Evolutionary conservation across 2,888 invertebrate species (phyloP).

Genomic region (Crioceris asparagi): DNA sequence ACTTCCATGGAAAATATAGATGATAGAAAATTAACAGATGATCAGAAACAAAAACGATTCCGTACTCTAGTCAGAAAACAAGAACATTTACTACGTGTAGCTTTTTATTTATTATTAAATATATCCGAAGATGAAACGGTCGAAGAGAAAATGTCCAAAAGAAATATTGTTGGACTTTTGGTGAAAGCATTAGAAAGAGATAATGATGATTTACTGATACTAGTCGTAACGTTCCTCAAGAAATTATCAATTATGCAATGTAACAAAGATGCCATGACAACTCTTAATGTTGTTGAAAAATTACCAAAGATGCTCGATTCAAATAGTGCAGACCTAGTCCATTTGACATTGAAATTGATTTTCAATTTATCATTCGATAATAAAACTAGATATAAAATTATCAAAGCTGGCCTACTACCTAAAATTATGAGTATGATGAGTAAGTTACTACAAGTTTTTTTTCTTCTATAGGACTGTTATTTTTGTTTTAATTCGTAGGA

Average conservation of each 20-base stretch:
- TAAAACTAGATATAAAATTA: conserved; percentile 77
- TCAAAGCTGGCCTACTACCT: conserved; percentile 77
- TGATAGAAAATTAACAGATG: conserved; percentile 34
- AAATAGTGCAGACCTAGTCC: conserved; percentile 54
- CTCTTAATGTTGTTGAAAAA: conserved; percentile 71
- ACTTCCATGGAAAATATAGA: conserved; percentile 37
- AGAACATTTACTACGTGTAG: conserved; percentile 82
- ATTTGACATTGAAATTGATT: conserved; percentile 76
- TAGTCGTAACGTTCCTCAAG: conserved; percentile 88
- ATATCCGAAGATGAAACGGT: conserved; percentile 92
- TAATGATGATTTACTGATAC: conserved; percentile 78
- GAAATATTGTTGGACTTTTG: conserved; percentile 79
- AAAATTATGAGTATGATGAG: conserved; percentile 82
- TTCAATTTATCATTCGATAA: conserved; percentile 95
- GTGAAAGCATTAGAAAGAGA: conserved; percentile 82
- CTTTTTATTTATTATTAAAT: conserved; percentile 86
- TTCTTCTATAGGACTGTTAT: background rate
- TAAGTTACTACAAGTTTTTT: conserved; percentile 36
- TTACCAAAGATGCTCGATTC: conserved; percentile 66
- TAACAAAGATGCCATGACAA: conserved; percentile 87
- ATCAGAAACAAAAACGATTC: conserved; percentile 55
- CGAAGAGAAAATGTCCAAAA: conserved; percentile 94
- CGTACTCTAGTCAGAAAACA: conserved; percentile 86
- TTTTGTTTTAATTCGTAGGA: conserved; percentile 36
- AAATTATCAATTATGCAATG: conserved; percentile 90